Evolutionary conservation across 2,797 vertebrate genomes (phyloP).

Genomic region (Tragelaphus eurycerus): DNA sequence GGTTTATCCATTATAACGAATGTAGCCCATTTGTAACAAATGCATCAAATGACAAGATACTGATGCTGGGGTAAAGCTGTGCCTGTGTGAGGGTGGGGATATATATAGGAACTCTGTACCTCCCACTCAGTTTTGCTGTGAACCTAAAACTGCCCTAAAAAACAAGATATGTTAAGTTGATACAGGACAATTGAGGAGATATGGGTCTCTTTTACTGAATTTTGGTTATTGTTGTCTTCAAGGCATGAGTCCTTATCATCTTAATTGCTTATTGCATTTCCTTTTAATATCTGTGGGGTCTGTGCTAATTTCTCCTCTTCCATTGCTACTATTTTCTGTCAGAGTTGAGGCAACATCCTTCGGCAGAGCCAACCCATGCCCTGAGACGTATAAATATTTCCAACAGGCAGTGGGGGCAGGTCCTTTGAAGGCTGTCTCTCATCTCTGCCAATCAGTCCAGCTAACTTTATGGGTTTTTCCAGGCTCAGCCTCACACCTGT

Average conservation of each 20-base stretch:
- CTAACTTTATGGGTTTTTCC: background rate
- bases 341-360: no score
- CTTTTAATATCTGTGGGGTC: no score
- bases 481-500: no score
- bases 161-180: background rate
- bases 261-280: no score
- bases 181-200: background rate
- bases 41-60: background rate
- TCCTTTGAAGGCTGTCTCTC: accelerated
- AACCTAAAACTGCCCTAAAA: background rate
- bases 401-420: background rate
- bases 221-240: no score
- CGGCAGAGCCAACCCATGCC: no score
- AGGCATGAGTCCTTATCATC: no score
- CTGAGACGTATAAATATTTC: no score
- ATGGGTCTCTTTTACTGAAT: background rate
- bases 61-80: background rate
- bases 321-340: no score
- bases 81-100: background rate
- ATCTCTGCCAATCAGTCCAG: background rate
- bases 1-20: accelerated
- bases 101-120: background rate
- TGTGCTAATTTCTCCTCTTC: no score
- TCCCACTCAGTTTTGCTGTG: background rate
- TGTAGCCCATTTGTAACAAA: background rate